Base-by-base conservation (phyloP, 2,888 invertebrate genomes). In the Sesia bembeciformis region DNA sequence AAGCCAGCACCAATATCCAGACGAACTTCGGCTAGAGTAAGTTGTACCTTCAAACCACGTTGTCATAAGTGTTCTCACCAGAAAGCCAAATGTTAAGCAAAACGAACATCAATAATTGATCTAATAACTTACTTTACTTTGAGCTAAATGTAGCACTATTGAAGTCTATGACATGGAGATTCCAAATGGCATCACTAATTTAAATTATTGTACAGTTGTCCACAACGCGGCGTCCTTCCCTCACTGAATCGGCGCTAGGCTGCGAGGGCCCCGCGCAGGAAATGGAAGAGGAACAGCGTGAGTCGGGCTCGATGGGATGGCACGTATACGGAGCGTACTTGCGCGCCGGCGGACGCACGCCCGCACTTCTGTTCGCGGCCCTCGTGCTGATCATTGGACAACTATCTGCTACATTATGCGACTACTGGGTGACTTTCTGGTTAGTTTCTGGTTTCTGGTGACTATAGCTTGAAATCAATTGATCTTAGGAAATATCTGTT, bases 381-480 rank as follows among this genome's bases (percentile, higher is more conserved):
- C 40, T 91, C 0, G 76, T 94, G 0, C 91, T 93, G 43, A 57
- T 94, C 0, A 58, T 93, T 5, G 91, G 94, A 0, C 94, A 95
- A 70, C 70, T 91, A 0, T 85, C 93, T 5, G 92, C 94, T 0
- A 94, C 93, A 43, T 91, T 92, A 0, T 92, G 93, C 4, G 96
- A 96, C 71, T 95, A 93, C 66, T 96, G 94, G 90, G 91, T 95
- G 5, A 93, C 94, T 4, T 92, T 92, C 69, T 96, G 95, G 95
- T 93, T 74, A 67, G 70, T 57, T 4, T 7, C 23, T 46, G n/a
- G n/a, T n/a, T n/a, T n/a, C n/a, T n/a, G n/a, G n/a, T n/a, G n/a
- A n/a, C n/a, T n/a, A n/a, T n/a, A 23, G 23, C 23, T 23, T 23
- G 23, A 23, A 23, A 23, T 23, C 23, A 23, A 23, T 23, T 23